A percentile compares a stretch with the other conserved stretches of the same genome.
These are phyloP conservation scores for Megalurothrips usitatus DNA, from an alignment of 2,888 invertebrate species.

Conservation along the genomic window DNA sequence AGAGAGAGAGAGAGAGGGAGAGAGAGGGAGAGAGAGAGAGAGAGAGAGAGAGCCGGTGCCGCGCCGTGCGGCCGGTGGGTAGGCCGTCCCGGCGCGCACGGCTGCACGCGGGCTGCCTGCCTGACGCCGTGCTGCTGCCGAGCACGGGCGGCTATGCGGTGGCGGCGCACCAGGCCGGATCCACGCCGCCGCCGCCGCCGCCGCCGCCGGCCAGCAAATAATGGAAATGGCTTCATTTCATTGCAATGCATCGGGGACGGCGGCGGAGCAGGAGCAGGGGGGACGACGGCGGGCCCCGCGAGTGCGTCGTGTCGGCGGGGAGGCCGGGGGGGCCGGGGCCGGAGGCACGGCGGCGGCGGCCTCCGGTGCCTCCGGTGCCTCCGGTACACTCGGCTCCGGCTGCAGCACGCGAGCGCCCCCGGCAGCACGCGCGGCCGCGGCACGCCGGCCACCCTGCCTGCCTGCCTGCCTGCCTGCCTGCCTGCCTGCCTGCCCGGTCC, in stretches of 20 bases:
- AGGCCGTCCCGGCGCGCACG: too few relatives aligned
- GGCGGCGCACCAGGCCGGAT: background rate
- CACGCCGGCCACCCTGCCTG: background rate
- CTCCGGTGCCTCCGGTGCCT: background rate
- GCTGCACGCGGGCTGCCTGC: too few relatives aligned
- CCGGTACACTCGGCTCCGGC: background rate
- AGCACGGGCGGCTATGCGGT: background rate
- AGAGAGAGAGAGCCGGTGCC: background rate
- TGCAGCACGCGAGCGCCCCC: background rate
- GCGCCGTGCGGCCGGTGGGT: too few relatives aligned
- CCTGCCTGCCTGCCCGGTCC: too few relatives aligned
- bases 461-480: too few relatives aligned
- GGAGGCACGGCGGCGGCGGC: background rate
- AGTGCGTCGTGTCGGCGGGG: background rate
- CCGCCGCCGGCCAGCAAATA: background rate
- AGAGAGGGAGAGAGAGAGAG: too few relatives aligned
- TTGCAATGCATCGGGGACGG: background rate
- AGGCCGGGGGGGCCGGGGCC: background rate
- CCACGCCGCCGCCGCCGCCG: background rate
- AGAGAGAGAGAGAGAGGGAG: too few relatives aligned
- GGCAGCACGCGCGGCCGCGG: background rate
- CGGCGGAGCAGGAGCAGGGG: background rate
- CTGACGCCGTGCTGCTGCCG: too few relatives aligned
- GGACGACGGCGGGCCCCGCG: background rate
- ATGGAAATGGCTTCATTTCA: slow-evolving; percentile 11